These are phyloP conservation scores for Pachymerium ferrugineum DNA, from an alignment of 2,888 invertebrate genomes.

Conservation along the genomic window DNA sequence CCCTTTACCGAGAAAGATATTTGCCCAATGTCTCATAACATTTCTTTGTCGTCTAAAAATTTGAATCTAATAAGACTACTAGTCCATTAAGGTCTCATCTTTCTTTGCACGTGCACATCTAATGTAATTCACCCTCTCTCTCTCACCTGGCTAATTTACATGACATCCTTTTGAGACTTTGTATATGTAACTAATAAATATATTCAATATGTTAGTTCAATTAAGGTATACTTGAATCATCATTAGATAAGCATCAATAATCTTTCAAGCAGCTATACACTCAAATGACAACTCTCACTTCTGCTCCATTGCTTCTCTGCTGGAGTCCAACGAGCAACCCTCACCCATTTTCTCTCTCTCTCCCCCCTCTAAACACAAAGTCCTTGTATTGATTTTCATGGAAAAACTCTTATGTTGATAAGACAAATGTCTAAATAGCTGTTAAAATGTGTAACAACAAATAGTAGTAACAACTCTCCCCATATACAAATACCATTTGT, in stretches of 20 bases:
- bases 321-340: background rate
- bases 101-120: conserved; percentile 23
- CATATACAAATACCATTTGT: background rate
- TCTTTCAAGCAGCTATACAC: conserved; percentile 10
- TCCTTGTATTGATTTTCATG: conserved; percentile 10
- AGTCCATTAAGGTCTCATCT: no score
- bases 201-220: conserved; percentile 1
- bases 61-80: no score
- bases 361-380: background rate
- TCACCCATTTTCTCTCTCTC: background rate
- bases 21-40: background rate
- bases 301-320: conserved; percentile 25
- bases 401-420: no score
- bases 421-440: background rate
- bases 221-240: background rate
- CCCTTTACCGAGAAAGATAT: background rate
- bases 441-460: conserved; percentile 12
- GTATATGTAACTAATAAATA: no score
- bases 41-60: no score
- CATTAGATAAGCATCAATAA: conserved; percentile 25
- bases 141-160: conserved; percentile 16
- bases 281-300: conserved; percentile 20
- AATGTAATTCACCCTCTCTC: background rate
- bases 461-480: background rate
- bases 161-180: background rate